Base-by-base conservation (phyloP, 1,140 invertebrate species). In the Maniola jurtina region DNA sequence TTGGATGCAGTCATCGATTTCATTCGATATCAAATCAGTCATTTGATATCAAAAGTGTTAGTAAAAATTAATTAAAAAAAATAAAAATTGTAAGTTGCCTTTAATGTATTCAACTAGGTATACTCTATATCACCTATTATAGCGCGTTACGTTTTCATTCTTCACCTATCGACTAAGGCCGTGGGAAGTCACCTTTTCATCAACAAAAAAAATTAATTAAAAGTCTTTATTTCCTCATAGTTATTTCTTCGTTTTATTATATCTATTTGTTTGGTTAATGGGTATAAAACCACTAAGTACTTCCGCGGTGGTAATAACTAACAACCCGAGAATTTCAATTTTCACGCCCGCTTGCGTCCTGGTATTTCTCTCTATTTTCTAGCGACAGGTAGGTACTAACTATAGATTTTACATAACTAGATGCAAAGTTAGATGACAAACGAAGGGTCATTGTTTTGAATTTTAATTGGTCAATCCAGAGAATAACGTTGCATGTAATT, bases 351-450 rank as follows among this genome's bases (percentile, higher is more conserved):
- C 73, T 71, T 77, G 70, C 67, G 61, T 68, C 64, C 34, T 56
- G 68, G 67, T 70, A 72, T 78, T 76, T 78, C 69, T 80, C 73
- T 80, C 71, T 65, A 66, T 76, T 83, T 79, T 79, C 72, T 52
- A 16, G 48, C 10, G 48, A 52, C 48, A 52, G 10, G 48, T 52
- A 25, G 0, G 40, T 13, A 25, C 25, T 25, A 25, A 25, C 25
- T 25, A 4, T 25, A 9, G 40, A 42, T 11, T 8, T 42, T 42
- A 42, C 42, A 11, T n/a, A 45, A 45, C 13, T 11, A 45, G 42
- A 45, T 38, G 7, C 7, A 7, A 38, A 45, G 13, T 45, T 45
- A 45, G 42, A 45, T 38, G 38, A 45, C 9, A 45, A 45, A 45
- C 9, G 5, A 45, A 11, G 42, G 5, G 6, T 45, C 42, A 40